Evolutionary conservation across 2,113 vertebrate genomes (phyloP), one percentile per base, ranked within the genome.

Genomic region (Cyprinodon brontotheroides): DNA sequence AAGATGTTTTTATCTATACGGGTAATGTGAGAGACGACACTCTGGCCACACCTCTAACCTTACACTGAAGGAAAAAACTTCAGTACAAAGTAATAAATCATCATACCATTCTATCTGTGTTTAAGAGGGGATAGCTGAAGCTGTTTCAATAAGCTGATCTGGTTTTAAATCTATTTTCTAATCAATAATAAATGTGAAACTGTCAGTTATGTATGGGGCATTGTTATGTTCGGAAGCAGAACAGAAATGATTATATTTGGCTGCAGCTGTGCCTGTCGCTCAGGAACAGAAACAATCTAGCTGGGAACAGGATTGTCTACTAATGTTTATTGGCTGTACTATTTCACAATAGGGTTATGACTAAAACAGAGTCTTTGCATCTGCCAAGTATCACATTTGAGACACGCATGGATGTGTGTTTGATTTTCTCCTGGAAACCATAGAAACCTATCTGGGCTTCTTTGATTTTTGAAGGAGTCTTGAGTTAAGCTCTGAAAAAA

Each of bases 331-430:
- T 29, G 61, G 60, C 62, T 70, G 20, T 7, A 1, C 29, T 64
- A 61, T 80, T 83, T 82, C 68, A 63, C 83, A 78, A 77, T 50
- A 45, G 59, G 78, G 68, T 12, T 13, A 60, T 78, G 64, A 75
- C 43, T 53, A 7, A 70, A 68, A 50, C 37, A 68, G 69, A 50
- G 47, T 59, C 22, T 37, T 37, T 15, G 13, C 50, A 22, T 22
- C 61, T 75, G 74, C 68, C 8, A n/a, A 63, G 57, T 60, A 22
- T 75, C 78, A 73, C 13, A 4, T 78, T 78, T 78, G 60, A 75
- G 67, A 41, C 59, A 57, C 43, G 38, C 41, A 59, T 48, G 41
- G 3, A 17, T 47, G 64, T 70, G 43, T n/a, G 59, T 67, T 45
- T 66, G 60, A 61, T 64, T 41, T 11, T 1, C 57, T 83, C 65